These are phyloP conservation scores for Tetragnatha montana DNA, from an alignment of 2,888 invertebrate species.

Conservation along the genomic window DNA sequence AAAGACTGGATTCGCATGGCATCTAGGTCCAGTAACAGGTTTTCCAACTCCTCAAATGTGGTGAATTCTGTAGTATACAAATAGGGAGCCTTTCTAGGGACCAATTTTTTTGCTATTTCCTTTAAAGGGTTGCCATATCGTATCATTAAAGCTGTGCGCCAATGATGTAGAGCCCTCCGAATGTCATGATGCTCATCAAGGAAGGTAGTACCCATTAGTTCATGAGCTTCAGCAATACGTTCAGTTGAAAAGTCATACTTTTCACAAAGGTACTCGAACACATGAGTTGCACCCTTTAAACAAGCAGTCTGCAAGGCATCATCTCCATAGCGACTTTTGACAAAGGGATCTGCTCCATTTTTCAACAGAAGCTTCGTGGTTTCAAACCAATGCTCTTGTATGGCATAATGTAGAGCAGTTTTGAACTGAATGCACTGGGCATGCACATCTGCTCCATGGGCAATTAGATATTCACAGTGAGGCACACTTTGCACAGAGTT, in stretches of 20 bases:
- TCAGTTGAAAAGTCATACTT: no score
- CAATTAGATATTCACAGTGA: constrained; percentile 86
- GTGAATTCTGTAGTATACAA: constrained; percentile 85
- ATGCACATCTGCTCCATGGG: constrained; percentile 88
- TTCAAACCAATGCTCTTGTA: no score
- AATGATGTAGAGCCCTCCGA: constrained; percentile 83
- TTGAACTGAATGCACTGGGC: constrained; percentile 91
- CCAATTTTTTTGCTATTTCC: constrained; percentile 24
- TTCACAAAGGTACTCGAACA: constrained; percentile 82
- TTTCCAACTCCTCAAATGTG: no score
- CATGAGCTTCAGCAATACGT: no score
- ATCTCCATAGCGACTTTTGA: constrained; percentile 87
- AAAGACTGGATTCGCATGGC: no score
- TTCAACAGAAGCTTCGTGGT: no score
- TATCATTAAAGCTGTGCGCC: constrained; percentile 87
- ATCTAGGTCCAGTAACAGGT: no score
- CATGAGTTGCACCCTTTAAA: constrained; percentile 81
- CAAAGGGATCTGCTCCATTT: constrained; percentile 86
- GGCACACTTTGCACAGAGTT: constrained; percentile 89
- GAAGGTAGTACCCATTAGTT: no score
- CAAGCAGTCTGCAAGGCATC: constrained; percentile 92
- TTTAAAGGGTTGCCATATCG: no score
- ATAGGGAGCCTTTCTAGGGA: constrained; percentile 78
- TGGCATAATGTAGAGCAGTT: no score
- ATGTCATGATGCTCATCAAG: constrained; percentile 90